Base-by-base conservation (phyloP, 2,888 invertebrate species). In the Ramazzottius varieornatus region DNA sequence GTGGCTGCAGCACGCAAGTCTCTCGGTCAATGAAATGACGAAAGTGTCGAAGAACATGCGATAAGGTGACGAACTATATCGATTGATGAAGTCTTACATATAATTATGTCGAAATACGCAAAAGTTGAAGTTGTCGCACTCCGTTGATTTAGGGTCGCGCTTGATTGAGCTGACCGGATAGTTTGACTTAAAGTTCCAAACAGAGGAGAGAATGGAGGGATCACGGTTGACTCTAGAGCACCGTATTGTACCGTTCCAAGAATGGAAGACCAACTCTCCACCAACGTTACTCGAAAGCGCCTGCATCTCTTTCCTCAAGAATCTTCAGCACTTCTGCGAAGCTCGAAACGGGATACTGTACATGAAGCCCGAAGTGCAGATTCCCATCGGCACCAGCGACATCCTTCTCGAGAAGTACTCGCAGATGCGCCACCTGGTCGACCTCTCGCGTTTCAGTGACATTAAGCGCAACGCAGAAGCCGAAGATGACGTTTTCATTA, bases 211-310 rank as follows among this genome's bases (percentile, higher is more conserved):
- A n/a, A n/a, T n/a, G n/a, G n/a, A n/a, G n/a, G n/a, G n/a, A n/a
- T n/a, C n/a, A n/a, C n/a, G n/a, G n/a, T n/a, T n/a, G n/a, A n/a
- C n/a, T n/a, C 40, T 40, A 20, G 54, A 54, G 29, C 54, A 54
- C 29, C 54, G 29, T 4, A 29, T 54, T 4, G 16, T 54, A 4
- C 13, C 54, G 20, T 54, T 54, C 29, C 16, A 54, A 8, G 54
- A 54, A 54, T 54, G 54, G 54, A 54, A 54, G 54, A 54, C 20
- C 54, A 54, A 54, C 54, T 13, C 54, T 29, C 54, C 54, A 24
- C 54, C 54, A 24, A 54, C 54, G 4, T 29, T 54, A 13, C 20
- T 54, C 16, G 54, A 54, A 24, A 54, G 54, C 24, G 29, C 29
- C 54, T 54, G 54, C 29, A 29, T 54, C 16, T 4, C 54, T 4